Conservation (phyloP, 2,797 vertebrate species). For the Peromyscus eremicus region DNA sequence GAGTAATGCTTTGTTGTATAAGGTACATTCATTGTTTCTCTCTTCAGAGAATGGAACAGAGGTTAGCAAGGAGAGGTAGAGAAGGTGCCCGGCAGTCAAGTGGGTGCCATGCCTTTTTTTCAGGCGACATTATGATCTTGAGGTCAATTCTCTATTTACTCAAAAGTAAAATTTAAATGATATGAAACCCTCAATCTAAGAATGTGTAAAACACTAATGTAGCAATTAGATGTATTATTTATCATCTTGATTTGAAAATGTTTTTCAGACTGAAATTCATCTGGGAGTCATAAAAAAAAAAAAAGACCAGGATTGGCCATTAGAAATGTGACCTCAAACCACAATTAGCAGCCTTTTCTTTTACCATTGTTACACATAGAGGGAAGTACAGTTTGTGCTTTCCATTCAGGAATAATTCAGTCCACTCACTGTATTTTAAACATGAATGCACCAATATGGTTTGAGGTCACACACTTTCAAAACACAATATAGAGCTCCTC, state of each 20-base stretch:
- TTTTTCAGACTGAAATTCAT: slow-evolving; percentile 43
- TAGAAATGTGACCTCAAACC: slow-evolving; percentile 69
- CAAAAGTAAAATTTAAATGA: slow-evolving; percentile 67
- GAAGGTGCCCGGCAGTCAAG: neutral
- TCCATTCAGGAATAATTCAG: neutral
- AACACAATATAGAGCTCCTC: slow-evolving; percentile 3
- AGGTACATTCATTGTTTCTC: neutral
- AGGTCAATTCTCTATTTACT: slow-evolving; percentile 61
- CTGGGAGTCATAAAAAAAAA: slow-evolving; percentile 69
- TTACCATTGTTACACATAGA: slow-evolving; percentile 49
- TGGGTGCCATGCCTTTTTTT: neutral
- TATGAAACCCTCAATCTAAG: slow-evolving; percentile 59
- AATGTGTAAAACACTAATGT: slow-evolving; percentile 61
- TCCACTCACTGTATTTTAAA: slow-evolving; percentile 71
- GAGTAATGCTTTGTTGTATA: slow-evolving; percentile 72
- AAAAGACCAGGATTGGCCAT: slow-evolving; percentile 9
- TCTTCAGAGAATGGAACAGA: neutral
- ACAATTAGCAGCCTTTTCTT: slow-evolving; percentile 67
- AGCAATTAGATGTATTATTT: slow-evolving; percentile 72
- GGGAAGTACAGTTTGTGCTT: slow-evolving; percentile 52
- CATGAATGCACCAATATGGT: neutral
- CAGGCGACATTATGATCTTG: neutral
- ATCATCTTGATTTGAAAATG: slow-evolving; percentile 66
- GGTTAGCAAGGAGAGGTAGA: neutral
- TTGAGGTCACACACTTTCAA: neutral